phyloP scores from a whole-genome alignment of 2,797 vertebrate species.

The Chiroxiphia lanceolata region DNA sequence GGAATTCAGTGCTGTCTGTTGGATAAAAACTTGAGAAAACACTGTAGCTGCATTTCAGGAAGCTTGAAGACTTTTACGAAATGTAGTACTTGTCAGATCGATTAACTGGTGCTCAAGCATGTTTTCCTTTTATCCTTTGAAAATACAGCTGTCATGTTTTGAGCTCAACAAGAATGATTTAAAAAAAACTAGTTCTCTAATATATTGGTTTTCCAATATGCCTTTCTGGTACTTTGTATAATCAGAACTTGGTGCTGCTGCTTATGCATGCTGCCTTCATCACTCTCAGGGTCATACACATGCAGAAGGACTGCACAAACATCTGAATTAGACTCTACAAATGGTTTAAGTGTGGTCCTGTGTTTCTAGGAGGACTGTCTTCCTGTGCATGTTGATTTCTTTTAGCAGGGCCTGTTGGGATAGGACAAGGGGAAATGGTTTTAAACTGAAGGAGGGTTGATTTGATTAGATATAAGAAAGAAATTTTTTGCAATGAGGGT shows the following conservation, averaged over 20 bases:
- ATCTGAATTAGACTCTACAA: neutral
- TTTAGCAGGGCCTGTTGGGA: neutral
- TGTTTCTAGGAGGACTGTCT: neutral
- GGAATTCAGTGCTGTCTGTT: neutral
- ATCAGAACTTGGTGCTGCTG: neutral
- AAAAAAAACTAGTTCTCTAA: neutral
- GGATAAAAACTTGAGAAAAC: neutral
- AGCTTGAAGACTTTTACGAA: neutral
- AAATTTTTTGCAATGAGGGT: neutral
- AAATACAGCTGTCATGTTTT: neutral
- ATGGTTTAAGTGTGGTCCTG: rapidly evolving
- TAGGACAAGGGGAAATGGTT: neutral
- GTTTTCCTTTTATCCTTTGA: neutral
- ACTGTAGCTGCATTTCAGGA: neutral
- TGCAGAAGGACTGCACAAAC: neutral
- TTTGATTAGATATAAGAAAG: neutral
- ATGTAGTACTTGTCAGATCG: neutral
- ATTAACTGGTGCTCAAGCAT: neutral
- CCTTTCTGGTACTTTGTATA: neutral
- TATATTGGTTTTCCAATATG: neutral
- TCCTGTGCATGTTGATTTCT: neutral
- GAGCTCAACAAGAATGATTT: neutral
- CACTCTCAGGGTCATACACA: rapidly evolving
- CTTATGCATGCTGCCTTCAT: neutral
- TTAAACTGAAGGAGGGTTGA: neutral